phyloP scores from a whole-genome alignment of 2,888 invertebrate genomes.

The Leptinotarsa juncta region DNA sequence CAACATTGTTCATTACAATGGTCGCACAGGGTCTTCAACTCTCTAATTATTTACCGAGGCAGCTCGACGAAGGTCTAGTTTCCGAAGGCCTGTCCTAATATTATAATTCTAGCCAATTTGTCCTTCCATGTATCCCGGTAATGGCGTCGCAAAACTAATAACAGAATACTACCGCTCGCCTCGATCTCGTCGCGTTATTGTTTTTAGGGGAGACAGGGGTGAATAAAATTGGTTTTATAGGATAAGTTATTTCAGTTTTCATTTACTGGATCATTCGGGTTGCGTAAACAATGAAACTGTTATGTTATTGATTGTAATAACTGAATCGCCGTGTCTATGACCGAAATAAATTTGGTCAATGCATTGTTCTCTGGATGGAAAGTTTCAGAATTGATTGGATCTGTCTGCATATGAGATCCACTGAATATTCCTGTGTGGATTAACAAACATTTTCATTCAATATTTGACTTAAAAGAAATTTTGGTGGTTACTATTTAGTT shows the following conservation, averaged over 20 bases:
- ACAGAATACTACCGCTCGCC: constrained; percentile 47
- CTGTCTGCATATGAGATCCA: too few relatives aligned
- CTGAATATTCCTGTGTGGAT: too few relatives aligned
- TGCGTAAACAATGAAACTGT: not conserved
- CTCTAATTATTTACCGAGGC: constrained; percentile 52
- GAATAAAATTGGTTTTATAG: constrained; percentile 21
- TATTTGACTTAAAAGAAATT: too few relatives aligned
- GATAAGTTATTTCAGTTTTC: constrained; percentile 19
- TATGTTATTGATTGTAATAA: not conserved
- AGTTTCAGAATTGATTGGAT: too few relatives aligned
- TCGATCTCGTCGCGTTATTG: constrained; percentile 28
- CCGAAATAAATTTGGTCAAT: not conserved
- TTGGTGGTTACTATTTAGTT: too few relatives aligned
- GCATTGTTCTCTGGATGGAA: too few relatives aligned
- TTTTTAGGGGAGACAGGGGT: constrained; percentile 23
- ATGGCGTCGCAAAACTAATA: constrained; percentile 61
- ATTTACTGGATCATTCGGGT: not conserved
- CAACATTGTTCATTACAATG: not conserved
- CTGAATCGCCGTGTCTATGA: not conserved
- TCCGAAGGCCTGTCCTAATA: constrained; percentile 45
- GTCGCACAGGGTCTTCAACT: constrained; percentile 42
- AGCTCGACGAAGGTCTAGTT: constrained; percentile 44
- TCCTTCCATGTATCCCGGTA: constrained; percentile 53
- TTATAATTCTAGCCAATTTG: constrained; percentile 61
- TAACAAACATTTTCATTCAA: too few relatives aligned